Evolutionary conservation across 2,797 vertebrate species (phyloP).

Genomic region (Nyctalus aviator): DNA sequence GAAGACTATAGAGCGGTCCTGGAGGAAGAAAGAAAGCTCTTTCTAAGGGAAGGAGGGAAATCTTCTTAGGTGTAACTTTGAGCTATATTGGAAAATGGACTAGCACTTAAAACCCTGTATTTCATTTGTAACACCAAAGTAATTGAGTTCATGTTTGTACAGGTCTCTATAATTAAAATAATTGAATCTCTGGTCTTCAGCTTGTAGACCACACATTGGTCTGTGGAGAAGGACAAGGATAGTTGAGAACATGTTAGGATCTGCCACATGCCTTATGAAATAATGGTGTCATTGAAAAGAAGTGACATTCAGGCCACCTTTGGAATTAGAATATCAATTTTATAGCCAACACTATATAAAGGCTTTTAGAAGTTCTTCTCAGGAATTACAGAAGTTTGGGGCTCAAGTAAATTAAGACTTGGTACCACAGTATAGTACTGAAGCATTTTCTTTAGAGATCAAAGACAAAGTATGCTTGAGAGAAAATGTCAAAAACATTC

Average conservation of each 20-base stretch:
- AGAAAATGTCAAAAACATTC: slow-evolving; percentile 40
- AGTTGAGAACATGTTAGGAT: not conserved
- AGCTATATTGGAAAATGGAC: slow-evolving; percentile 38
- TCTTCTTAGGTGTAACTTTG: slow-evolving; percentile 13
- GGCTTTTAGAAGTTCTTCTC: slow-evolving; percentile 50
- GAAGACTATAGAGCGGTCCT: not conserved
- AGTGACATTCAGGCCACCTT: not conserved
- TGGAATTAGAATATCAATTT: slow-evolving; percentile 48
- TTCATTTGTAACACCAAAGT: slow-evolving; percentile 16
- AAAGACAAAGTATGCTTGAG: slow-evolving; percentile 43
- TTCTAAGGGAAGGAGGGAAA: not conserved
- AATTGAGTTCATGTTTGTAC: not conserved
- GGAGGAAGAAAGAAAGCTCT: not conserved
- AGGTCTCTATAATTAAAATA: not conserved
- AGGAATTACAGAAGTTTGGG: not conserved
- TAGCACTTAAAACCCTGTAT: not conserved
- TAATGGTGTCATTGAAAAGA: slow-evolving; percentile 39
- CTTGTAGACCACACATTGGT: not conserved
- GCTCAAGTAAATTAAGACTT: not conserved
- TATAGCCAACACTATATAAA: slow-evolving; percentile 11
- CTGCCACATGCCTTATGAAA: not conserved
- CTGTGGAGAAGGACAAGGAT: not conserved
- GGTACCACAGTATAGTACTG: not conserved
- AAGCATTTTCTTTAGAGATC: slow-evolving; percentile 20
- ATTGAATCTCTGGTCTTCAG: not conserved